A percentile compares a stretch with the other conserved stretches of the same genome.
phyloP scores from a whole-genome alignment of 2,888 invertebrate genomes.

The Erynnis tages region DNA sequence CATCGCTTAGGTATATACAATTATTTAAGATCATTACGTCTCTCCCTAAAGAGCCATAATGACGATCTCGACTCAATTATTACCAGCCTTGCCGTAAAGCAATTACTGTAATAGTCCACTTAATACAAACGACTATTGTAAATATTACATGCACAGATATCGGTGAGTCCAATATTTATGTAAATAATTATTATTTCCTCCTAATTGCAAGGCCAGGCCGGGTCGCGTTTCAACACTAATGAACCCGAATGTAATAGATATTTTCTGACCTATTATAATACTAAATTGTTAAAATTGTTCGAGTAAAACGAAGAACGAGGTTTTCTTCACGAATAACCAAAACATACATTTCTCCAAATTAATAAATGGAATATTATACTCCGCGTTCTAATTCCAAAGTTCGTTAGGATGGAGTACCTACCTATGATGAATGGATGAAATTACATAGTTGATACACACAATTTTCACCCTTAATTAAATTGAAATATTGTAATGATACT shows the following conservation, averaged over 20 bases:
- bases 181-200: slow-evolving; percentile 75
- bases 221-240: slow-evolving; percentile 68
- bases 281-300: slow-evolving; percentile 54
- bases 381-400: neutral
- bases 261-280: slow-evolving; percentile 67
- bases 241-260: slow-evolving; percentile 77
- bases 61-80: slow-evolving; percentile 55
- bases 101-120: slow-evolving; percentile 70
- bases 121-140: slow-evolving; percentile 61
- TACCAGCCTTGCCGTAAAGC: slow-evolving; percentile 55
- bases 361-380: slow-evolving; percentile 13
- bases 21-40: slow-evolving; percentile 38
- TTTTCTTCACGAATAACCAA: slow-evolving; percentile 24
- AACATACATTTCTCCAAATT: slow-evolving; percentile 19
- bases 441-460: slow-evolving; percentile 6
- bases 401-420: neutral
- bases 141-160: slow-evolving; percentile 64
- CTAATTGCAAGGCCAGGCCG: slow-evolving; percentile 66
- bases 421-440: neutral
- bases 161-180: slow-evolving; percentile 63
- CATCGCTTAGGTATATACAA: slow-evolving; percentile 35
- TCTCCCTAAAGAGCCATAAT: slow-evolving; percentile 47
- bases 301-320: slow-evolving; percentile 38
- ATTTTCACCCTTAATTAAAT: neutral
- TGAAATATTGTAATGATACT: neutral